phyloP scores from a whole-genome alignment of 2,888 invertebrate species.

The Drosophila anomalipes region DNA sequence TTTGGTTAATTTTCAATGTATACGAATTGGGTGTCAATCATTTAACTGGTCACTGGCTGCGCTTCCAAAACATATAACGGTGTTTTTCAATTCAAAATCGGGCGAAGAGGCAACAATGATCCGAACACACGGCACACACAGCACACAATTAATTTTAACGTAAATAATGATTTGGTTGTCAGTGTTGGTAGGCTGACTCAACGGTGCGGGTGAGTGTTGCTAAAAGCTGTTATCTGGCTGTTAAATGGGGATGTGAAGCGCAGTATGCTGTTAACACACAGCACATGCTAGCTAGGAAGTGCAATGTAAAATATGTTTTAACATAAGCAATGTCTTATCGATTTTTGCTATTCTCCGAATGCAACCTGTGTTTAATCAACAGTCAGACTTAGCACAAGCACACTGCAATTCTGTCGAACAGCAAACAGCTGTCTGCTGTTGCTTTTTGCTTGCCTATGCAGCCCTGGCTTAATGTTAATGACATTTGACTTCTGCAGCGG shows the following conservation, averaged over 20 bases:
- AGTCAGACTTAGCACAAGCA: neutral
- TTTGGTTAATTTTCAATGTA: slow-evolving; percentile 23
- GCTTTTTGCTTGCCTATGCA: neutral
- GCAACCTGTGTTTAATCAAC: neutral
- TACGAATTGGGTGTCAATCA: slow-evolving; percentile 7
- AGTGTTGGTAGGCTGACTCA: slow-evolving; percentile 38
- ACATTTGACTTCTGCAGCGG: too few species aligned
- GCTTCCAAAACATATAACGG: slow-evolving; percentile 34
- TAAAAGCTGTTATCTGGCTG: slow-evolving; percentile 24
- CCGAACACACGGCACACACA: slow-evolving; percentile 42
- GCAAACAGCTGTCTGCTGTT: slow-evolving; percentile 13
- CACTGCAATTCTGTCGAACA: neutral
- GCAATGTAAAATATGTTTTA: neutral
- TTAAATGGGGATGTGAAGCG: neutral
- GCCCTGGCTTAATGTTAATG: neutral
- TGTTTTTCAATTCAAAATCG: slow-evolving; percentile 42
- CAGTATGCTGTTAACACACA: slow-evolving; percentile 2
- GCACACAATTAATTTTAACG: slow-evolving; percentile 57
- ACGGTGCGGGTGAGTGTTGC: slow-evolving; percentile 25
- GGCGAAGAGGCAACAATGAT: slow-evolving; percentile 27
- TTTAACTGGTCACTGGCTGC: slow-evolving; percentile 5
- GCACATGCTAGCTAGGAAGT: neutral
- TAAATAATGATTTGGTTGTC: slow-evolving; percentile 52
- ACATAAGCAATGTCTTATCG: neutral
- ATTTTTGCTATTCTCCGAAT: neutral